Base-by-base conservation (phyloP, 2,888 invertebrate genomes). In the Gandaritis pyraliata region DNA sequence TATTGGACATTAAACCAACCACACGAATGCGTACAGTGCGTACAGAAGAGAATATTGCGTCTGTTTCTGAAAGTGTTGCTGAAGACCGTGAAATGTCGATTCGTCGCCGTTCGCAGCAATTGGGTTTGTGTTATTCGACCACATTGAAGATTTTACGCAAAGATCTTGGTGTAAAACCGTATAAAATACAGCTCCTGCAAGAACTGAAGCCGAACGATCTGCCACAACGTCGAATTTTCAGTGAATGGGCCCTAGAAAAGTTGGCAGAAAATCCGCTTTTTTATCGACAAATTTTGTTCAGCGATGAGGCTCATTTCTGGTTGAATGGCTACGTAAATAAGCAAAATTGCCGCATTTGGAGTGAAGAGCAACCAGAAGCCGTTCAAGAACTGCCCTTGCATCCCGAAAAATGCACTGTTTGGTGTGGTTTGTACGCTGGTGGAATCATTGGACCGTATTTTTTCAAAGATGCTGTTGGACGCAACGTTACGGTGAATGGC, bases 351-450 rank as follows among this genome's bases (percentile, higher is more conserved):
- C 58, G 54, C 38, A 51, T 54, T 43, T 57, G 57, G 61, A 33
- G 39, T 38, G 41, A 54, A 33, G 48, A 61, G 41, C 48, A 61
- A 29, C 61, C 61, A 61, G n/a, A 48, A 53, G 56, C 53, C 30
- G 8, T 64, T 15, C 43, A 56, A 52, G 55, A 64, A 36, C 36
- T 52, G 29, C 56, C 55, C 13, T 10, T 64, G 53, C 61, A 64
- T 61, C 58, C 64, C 57, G 54, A 64, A 64, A 61, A 58, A 57
- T 50, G 41, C 13, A 53, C 52, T 57, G 49, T 61, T 52, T 57
- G 61, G 57, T 53, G 38, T 49, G 57, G 23, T 43, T 43, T 43
- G 16, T 43, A 16, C 15, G 41, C 41, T 43, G 41, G 41, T 16
- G 41, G 41, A 15, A 46, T 46, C 46, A 46, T 46, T n/a, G 46